Conservation (phyloP, 2,888 invertebrate genomes). For the Mechanitis mazaeus region DNA sequence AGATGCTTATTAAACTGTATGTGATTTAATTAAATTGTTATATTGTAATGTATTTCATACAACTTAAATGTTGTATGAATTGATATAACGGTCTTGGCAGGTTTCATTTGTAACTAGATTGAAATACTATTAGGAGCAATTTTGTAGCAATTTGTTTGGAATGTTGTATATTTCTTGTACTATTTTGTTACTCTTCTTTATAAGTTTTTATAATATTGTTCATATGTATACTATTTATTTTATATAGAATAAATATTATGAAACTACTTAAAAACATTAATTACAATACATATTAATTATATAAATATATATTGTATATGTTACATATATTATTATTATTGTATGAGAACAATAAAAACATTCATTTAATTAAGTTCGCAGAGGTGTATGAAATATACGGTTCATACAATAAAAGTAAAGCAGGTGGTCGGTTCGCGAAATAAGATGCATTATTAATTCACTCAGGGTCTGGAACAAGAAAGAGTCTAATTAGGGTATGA, state of each 20-base stretch:
- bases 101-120: slow-evolving; percentile 25
- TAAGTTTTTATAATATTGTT: neutral
- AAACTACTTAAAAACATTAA: too few species aligned
- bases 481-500: slow-evolving; percentile 2
- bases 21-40: neutral
- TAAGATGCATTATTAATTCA: slow-evolving; percentile 2
- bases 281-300: too few species aligned
- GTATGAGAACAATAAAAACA: too few species aligned
- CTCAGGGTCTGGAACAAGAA: slow-evolving; percentile 4
- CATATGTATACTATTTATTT: neutral
- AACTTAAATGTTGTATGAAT: slow-evolving; percentile 13
- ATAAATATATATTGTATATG: too few species aligned
- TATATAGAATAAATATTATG: too few species aligned
- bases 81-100: slow-evolving; percentile 32
- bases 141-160: slow-evolving; percentile 3
- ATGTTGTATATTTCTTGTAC: neutral
- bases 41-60: neutral
- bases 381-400: neutral
- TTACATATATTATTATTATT: too few species aligned
- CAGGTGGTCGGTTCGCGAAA: slow-evolving; percentile 1
- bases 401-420: slow-evolving; percentile 4
- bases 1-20: neutral
- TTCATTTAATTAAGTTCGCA: too few species aligned
- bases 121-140: slow-evolving; percentile 7
- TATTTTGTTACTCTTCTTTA: neutral